A percentile compares a stretch with the other conserved stretches of the same genome.
Conservation (phyloP, 53 echinoderm and acorn worm genomes). For the Hippasteria phrygiana region DNA sequence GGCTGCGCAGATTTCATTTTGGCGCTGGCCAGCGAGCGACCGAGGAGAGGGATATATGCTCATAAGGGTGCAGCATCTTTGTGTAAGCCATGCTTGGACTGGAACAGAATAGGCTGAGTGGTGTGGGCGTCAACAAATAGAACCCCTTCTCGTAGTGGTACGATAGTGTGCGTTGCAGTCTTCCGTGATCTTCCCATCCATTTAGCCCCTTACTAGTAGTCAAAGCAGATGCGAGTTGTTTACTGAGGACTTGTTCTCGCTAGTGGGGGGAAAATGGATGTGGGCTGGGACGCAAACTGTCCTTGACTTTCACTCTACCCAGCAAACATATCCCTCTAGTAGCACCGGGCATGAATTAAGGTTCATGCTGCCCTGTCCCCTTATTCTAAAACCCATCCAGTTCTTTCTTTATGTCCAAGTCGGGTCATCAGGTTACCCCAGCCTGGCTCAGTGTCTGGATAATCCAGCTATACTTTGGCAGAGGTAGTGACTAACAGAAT, state of each 20-base stretch:
- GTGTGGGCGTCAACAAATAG: slow-evolving; percentile 55
- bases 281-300: slow-evolving; percentile 44
- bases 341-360: slow-evolving; percentile 34
- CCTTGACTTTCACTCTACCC: slow-evolving; percentile 62
- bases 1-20: not conserved
- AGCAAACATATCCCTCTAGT: slow-evolving; percentile 52
- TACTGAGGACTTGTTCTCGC: slow-evolving; percentile 66
- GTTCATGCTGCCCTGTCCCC: not conserved
- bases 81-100: slow-evolving; percentile 54
- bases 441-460: slow-evolving; percentile 10
- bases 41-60: not conserved
- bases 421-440: not conserved
- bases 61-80: slow-evolving; percentile 45
- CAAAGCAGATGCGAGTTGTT: slow-evolving; percentile 66
- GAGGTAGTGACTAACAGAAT: not conserved
- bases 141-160: slow-evolving; percentile 36
- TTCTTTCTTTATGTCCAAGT: slow-evolving; percentile 13
- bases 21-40: not conserved
- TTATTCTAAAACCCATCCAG: too few relatives aligned
- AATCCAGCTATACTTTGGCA: not conserved
- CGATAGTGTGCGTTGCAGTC: slow-evolving; percentile 60
- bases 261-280: slow-evolving; percentile 58
- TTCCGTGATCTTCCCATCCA: slow-evolving; percentile 53
- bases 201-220: slow-evolving; percentile 54
- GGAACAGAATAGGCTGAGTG: slow-evolving; percentile 54